Base-by-base conservation (phyloP, 2,888 invertebrate species). In the Chrysomela aeneicollis region DNA sequence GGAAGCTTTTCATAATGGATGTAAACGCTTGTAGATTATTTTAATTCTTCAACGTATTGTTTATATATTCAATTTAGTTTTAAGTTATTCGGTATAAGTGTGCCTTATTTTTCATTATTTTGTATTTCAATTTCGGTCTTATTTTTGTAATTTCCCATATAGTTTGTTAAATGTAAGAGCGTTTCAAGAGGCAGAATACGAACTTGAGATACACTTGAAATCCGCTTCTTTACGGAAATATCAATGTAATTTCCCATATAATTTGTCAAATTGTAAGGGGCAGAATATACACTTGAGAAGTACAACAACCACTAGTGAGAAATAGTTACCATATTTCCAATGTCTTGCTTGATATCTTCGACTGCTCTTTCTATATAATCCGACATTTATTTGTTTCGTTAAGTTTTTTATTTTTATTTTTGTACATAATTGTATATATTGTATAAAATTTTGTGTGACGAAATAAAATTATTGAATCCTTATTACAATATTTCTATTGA, bases 31-130 rank as follows among this genome's bases (percentile, higher is more conserved):
- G 26, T 26, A 26, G 26, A 26, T 26, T 26, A 5, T 6, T 6
- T 5, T 5, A 26, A 26, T 26, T 5, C 26, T 26, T 37, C 19
- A 21, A 6, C n/a, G 54, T 35, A 19, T 19, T 54, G 18, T 18
- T 12, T 19, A 9, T n/a, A n/a, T 54, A 32, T 32, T 35, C 6
- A 37, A 21, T 54, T 54, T 21, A 52, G 17, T 32, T 12, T 37
- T 54, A 42, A 37, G 42, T 21, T 57, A 22, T 35, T 50, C 51
- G 66, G 63, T 63, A 51, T 66, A 54, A 47, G 61, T 59, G 66
- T 66, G 66, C 66, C 63, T 66, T 66, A 57, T 57, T 51, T 63
- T 49, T 47, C 10, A 17, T 21, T 51, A 42, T 42, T 42, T 42
- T 15, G n/a, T 15, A 42, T 15, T 42, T 3, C n/a, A 53, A 58